Percentiles rank a stretch among this genome's conserved stretches.
Conservation (phyloP, 2,113 vertebrate genomes). For the Taurulus bubalis region DNA sequence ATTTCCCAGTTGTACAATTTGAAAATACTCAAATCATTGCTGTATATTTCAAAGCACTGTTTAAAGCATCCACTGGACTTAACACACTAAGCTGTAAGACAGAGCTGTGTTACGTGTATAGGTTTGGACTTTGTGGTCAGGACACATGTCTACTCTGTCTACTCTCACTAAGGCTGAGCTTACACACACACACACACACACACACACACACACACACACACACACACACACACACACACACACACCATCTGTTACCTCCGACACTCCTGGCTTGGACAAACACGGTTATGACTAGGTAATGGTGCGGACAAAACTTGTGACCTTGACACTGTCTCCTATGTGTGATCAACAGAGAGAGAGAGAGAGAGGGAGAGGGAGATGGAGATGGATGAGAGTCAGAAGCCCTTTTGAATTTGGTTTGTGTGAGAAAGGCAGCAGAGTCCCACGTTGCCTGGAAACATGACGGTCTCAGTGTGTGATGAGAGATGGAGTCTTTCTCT, state of each 20-base stretch:
- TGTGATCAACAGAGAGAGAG: slow-evolving; percentile 71
- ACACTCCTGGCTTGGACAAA: slow-evolving; percentile 79
- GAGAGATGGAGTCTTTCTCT: slow-evolving; percentile 57
- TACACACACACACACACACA: slow-evolving; percentile 30
- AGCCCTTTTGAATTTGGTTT: slow-evolving; percentile 73
- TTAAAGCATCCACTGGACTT: slow-evolving; percentile 4
- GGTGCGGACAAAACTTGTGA: slow-evolving; percentile 81
- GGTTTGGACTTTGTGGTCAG: slow-evolving; percentile 58
- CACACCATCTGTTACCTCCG: slow-evolving; percentile 81
- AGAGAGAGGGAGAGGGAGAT: slow-evolving; percentile 29
- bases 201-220: slow-evolving; percentile 65
- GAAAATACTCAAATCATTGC: neutral
- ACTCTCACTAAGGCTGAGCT: slow-evolving; percentile 65
- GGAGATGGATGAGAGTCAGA: slow-evolving; percentile 76
- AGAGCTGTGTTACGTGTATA: slow-evolving; percentile 63
- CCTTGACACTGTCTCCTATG: slow-evolving; percentile 81
- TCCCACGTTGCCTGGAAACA: slow-evolving; percentile 81
- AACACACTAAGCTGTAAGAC: slow-evolving; percentile 32
- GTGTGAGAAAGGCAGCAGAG: slow-evolving; percentile 64
- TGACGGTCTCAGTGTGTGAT: slow-evolving; percentile 58
- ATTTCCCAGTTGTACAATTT: neutral
- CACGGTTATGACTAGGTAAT: slow-evolving; percentile 82
- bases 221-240: slow-evolving; percentile 56
- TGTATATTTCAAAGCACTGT: slow-evolving; percentile 16
- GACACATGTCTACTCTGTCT: slow-evolving; percentile 75